Conservation (phyloP, 2,888 invertebrate species). For the Sarcophaga rosellei region DNA sequence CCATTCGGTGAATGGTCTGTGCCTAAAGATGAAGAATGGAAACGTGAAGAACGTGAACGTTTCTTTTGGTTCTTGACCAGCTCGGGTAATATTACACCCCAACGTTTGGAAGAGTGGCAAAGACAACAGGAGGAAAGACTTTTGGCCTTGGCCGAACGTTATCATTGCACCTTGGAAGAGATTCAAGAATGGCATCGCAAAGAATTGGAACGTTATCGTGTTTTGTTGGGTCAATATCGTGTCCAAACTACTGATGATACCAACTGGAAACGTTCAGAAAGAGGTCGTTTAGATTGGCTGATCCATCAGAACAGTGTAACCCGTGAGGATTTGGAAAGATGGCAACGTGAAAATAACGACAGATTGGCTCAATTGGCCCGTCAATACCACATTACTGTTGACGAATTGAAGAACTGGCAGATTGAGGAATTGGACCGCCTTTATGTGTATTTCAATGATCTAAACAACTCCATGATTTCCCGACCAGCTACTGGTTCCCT, state of each 20-base stretch:
- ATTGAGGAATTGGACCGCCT: conserved; percentile 77
- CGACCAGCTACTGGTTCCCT: conserved; percentile 68
- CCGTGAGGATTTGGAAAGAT: conserved; percentile 76
- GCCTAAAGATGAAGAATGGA: conserved; percentile 78
- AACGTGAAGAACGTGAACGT: conserved; percentile 78
- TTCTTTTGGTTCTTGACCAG: conserved; percentile 77
- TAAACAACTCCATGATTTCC: conserved; percentile 75
- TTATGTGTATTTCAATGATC: conserved; percentile 73
- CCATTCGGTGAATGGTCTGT: conserved; percentile 76
- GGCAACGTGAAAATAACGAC: conserved; percentile 77
- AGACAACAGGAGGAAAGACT: conserved; percentile 78
- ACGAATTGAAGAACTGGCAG: conserved; percentile 78
- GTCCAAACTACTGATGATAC: conserved; percentile 72
- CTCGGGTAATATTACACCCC: conserved; percentile 70
- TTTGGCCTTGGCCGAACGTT: conserved; percentile 74
- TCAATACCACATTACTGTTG: conserved; percentile 73
- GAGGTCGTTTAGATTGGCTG: conserved; percentile 78
- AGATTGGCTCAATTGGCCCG: conserved; percentile 73
- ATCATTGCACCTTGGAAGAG: conserved; percentile 74
- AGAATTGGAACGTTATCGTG: conserved; percentile 76
- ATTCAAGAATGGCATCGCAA: conserved; percentile 78
- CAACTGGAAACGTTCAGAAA: conserved; percentile 77
- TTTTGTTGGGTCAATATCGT: conserved; percentile 75
- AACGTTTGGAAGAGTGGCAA: conserved; percentile 77
- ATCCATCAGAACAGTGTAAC: conserved; percentile 78